Conservation (phyloP, 1,140 invertebrate species). For the Phymastichus coffea region DNA sequence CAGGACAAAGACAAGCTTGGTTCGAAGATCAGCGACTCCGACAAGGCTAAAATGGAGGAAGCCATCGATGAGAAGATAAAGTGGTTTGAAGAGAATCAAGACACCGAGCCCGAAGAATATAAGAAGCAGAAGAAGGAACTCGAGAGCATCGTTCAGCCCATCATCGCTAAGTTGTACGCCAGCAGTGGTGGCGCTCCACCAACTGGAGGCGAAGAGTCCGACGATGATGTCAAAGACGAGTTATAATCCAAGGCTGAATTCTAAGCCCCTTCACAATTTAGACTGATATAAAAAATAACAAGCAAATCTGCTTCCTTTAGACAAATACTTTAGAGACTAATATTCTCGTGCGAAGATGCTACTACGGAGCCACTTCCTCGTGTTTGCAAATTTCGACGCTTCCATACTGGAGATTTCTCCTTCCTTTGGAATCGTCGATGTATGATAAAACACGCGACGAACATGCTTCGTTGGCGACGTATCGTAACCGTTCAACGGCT, state of each 20-base stretch:
- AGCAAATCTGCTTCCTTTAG: slow-evolving; percentile 37
- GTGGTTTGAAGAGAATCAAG: slow-evolving; percentile 96
- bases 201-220: slow-evolving; percentile 60
- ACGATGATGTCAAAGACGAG: slow-evolving; percentile 82
- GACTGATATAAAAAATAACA: slow-evolving; percentile 43
- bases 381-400: background rate
- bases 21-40: slow-evolving; percentile 82
- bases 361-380: background rate
- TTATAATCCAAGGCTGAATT: slow-evolving; percentile 64
- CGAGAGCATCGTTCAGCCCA: slow-evolving; percentile 94
- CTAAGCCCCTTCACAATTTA: slow-evolving; percentile 32
- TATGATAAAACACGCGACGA: background rate
- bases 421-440: background rate
- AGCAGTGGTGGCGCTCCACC: slow-evolving; percentile 75
- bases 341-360: background rate
- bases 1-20: slow-evolving; percentile 98
- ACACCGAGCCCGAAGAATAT: slow-evolving; percentile 91
- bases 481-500: slow-evolving; percentile 24
- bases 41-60: slow-evolving; percentile 94
- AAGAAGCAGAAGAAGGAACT: slow-evolving; percentile 97
- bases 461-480: slow-evolving; percentile 10
- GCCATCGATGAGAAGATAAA: slow-evolving; percentile 97
- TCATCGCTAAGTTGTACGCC: slow-evolving; percentile 96
- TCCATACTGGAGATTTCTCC: background rate
- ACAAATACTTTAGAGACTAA: slow-evolving; percentile 38